These are phyloP conservation scores for Capreolus pygargus DNA, from an alignment of 2,113 vertebrate species.

Conservation along the genomic window DNA sequence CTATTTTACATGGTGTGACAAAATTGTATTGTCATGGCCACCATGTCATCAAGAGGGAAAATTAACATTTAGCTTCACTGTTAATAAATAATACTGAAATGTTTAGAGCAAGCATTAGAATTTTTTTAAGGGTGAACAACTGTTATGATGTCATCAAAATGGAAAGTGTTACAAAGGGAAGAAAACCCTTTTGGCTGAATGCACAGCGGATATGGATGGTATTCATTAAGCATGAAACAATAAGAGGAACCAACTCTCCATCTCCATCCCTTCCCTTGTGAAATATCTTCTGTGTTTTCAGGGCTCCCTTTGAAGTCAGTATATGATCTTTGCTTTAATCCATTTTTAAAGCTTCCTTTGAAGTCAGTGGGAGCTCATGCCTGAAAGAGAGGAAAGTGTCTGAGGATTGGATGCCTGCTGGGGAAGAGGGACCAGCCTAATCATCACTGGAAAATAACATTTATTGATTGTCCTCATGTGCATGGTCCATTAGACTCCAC, in stretches of 20 bases:
- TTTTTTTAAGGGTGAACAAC: not conserved
- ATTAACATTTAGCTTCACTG: not conserved
- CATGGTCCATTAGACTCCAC: not conserved
- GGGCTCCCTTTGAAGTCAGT: slow-evolving; percentile 64
- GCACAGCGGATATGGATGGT: not conserved
- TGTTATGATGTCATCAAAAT: slow-evolving; percentile 24
- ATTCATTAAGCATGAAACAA: slow-evolving; percentile 47
- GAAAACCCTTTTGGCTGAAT: slow-evolving; percentile 12
- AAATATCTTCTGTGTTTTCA: slow-evolving; percentile 55
- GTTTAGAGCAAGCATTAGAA: slow-evolving; percentile 6
- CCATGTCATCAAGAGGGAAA: not conserved
- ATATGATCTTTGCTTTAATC: slow-evolving; percentile 67
- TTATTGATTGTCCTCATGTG: slow-evolving; percentile 9
- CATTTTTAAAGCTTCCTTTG: slow-evolving; percentile 73
- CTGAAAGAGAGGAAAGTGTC: slow-evolving; percentile 35
- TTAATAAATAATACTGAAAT: slow-evolving; percentile 4
- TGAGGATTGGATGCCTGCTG: slow-evolving; percentile 20
- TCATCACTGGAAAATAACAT: slow-evolving; percentile 29
- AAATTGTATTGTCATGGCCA: not conserved
- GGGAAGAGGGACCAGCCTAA: not conserved
- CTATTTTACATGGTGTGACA: slow-evolving; percentile 12
- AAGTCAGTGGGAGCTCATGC: slow-evolving; percentile 58
- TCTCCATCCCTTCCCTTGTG: not conserved
- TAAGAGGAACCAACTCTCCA: slow-evolving; percentile 41
- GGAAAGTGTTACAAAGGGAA: slow-evolving; percentile 25